Evolutionary conservation across 2,113 vertebrate species (phyloP).

Genomic region (Rostratula benghalensis): DNA sequence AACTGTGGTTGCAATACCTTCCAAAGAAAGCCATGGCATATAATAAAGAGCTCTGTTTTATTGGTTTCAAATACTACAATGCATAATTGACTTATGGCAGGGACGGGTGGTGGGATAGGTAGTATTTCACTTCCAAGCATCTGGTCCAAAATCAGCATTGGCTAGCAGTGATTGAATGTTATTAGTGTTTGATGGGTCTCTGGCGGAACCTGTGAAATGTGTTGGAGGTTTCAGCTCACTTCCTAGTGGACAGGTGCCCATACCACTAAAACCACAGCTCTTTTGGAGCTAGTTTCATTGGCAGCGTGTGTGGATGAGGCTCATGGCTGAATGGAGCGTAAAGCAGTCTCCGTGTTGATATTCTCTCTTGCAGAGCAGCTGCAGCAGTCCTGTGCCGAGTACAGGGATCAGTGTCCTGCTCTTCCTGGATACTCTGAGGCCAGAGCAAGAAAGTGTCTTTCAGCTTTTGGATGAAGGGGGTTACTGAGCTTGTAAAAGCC

Average conservation of each 20-base stretch:
- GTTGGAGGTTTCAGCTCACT: slow-evolving; percentile 7
- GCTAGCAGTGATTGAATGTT: slow-evolving; percentile 54
- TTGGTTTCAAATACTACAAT: slow-evolving; percentile 25
- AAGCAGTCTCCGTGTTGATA: not conserved
- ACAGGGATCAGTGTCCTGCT: not conserved
- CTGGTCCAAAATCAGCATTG: slow-evolving; percentile 52
- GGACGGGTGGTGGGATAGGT: not conserved
- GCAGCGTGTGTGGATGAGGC: not conserved
- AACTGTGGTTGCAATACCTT: slow-evolving; percentile 33
- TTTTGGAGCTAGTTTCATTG: not conserved
- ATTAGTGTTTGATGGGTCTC: slow-evolving; percentile 52
- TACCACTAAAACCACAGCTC: slow-evolving; percentile 59
- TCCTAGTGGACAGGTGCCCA: slow-evolving; percentile 63
- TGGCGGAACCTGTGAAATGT: slow-evolving; percentile 35
- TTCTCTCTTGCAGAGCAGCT: not conserved
- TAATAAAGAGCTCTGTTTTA: slow-evolving; percentile 25
- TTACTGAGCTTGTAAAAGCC: not conserved
- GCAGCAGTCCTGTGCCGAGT: not conserved
- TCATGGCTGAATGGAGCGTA: rapidly evolving
- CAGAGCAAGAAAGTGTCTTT: not conserved
- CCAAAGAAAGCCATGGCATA: slow-evolving; percentile 29
- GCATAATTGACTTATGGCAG: slow-evolving; percentile 12
- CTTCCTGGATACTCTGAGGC: not conserved
- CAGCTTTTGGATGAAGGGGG: not conserved
- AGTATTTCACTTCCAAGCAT: slow-evolving; percentile 37